Percentiles rank a stretch among this genome's conserved stretches.
Conservation (phyloP, 37 sponge, comb jelly and placozoan genomes). For the Theonella swinhoei region DNA sequence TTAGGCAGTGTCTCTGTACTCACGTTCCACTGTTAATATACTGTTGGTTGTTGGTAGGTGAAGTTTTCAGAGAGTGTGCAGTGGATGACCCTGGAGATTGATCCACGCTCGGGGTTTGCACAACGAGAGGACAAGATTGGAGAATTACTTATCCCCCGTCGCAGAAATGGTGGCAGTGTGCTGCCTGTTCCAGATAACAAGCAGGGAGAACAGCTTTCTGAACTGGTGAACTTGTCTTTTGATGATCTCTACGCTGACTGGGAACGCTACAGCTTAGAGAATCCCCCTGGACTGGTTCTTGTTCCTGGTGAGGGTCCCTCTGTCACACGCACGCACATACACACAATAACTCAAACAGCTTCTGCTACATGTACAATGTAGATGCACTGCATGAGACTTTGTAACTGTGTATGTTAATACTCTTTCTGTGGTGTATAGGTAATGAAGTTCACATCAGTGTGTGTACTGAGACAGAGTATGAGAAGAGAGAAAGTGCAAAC, state of each 20-base stretch:
- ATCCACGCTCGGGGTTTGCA: conserved; percentile 79
- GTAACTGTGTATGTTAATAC: no score
- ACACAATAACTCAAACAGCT: no score
- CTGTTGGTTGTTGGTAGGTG: conserved; percentile 42
- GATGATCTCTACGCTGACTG: conserved; percentile 67
- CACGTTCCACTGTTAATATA: background rate
- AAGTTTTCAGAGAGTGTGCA: conserved; percentile 78
- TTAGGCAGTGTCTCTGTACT: conserved; percentile 5
- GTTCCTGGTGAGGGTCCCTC: conserved; percentile 63
- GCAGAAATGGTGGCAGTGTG: background rate
- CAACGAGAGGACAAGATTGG: conserved; percentile 76
- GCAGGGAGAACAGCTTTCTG: background rate
- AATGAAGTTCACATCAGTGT: conserved; percentile 80
- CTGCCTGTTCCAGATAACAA: background rate
- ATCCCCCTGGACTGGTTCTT: conserved; percentile 66
- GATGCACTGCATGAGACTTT: no score
- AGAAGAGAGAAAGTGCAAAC: conserved; percentile 82
- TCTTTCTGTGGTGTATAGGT: conserved; percentile 36
- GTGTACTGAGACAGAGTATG: conserved; percentile 90
- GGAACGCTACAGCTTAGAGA: conserved; percentile 47
- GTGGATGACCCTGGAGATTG: conserved; percentile 94
- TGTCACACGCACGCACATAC: no score
- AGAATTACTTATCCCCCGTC: conserved; percentile 55
- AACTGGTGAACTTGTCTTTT: conserved; percentile 21
- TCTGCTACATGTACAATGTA: no score